Evolutionary conservation across 1,140 invertebrate genomes (phyloP), one percentile per base, ranked within the genome.

Genomic region (Scaptomyza hsui): DNA sequence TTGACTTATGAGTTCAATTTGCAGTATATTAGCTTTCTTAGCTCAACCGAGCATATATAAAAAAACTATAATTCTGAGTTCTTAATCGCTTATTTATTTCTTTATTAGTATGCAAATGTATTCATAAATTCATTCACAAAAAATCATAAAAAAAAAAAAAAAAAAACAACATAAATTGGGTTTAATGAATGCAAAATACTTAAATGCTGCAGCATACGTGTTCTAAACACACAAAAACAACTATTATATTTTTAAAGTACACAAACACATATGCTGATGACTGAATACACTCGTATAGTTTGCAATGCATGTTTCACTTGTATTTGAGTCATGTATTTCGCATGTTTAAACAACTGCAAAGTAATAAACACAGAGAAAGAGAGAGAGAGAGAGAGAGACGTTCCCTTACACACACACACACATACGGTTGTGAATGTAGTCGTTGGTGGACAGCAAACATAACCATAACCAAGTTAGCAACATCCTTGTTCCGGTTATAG

Each of bases 391-490:
- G n/a, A 52, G 18, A 37, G 32, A 37, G 32, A 37, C 12, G 49
- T 35, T 32, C 32, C 18, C 16, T 51, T 18, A 39, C 48, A 18
- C 48, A 16, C 16, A 35, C 16, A 37, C 29, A 24, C 1, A 41
- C 21, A 26, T 26, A 12, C 3, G 24, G 5, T 0, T 21, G 26
- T 55, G 49, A 52, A 52, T 52, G 49, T 19, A 13, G 49, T 37
- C 18, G 32, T 37, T 21, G 65, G 49, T 47, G 39, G 26, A 37
- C 29, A 45, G 57, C 55, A 60, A 52, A 72, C 53, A 72, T 73
- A 70, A 61, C 81, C 80, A 77, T 85, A 86, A 81, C 81, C 68
- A 81, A 81, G 69, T 86, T 88, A 88, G 74, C 70, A 81, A 61
- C 77, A 78, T 77, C 74, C 82, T 88, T 68, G 62, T 80, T 85